These are phyloP conservation scores for Anolis apletophallus DNA, from an alignment of 2,797 vertebrate species.

Conservation along the genomic window DNA sequence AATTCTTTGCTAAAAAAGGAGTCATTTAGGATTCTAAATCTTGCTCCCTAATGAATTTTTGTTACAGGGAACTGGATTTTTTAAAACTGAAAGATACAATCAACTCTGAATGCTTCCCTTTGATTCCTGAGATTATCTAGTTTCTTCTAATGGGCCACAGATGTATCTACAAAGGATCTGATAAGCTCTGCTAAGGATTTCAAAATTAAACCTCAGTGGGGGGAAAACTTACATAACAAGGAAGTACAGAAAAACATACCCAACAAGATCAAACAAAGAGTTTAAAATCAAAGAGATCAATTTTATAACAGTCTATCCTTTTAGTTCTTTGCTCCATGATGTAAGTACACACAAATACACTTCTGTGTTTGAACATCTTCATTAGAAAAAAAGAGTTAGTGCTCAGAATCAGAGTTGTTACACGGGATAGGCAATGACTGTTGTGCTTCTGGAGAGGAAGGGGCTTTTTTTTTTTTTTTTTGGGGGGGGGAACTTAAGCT, in stretches of 20 bases:
- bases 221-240: not conserved
- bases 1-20: not conserved
- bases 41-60: not conserved
- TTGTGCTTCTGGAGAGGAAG: too few relatives aligned
- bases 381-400: not conserved
- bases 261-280: not conserved
- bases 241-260: not conserved
- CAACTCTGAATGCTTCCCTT: not conserved
- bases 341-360: not conserved
- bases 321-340: not conserved
- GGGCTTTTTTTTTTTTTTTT: too few relatives aligned
- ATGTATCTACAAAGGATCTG: not conserved
- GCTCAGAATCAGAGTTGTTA: not conserved
- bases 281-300: constrained; percentile 2
- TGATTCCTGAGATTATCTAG: not conserved
- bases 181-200: not conserved
- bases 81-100: not conserved
- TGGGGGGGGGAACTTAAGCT: too few relatives aligned
- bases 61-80: not conserved
- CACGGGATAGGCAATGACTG: not conserved
- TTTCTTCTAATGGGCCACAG: not conserved
- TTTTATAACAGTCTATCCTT: too few relatives aligned
- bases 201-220: not conserved
- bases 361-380: not conserved
- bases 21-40: not conserved